Evolutionary conservation across 2,888 invertebrate genomes (phyloP), one percentile per base, ranked within the genome.

Genomic region (Temnothorax ravouxi): DNA sequence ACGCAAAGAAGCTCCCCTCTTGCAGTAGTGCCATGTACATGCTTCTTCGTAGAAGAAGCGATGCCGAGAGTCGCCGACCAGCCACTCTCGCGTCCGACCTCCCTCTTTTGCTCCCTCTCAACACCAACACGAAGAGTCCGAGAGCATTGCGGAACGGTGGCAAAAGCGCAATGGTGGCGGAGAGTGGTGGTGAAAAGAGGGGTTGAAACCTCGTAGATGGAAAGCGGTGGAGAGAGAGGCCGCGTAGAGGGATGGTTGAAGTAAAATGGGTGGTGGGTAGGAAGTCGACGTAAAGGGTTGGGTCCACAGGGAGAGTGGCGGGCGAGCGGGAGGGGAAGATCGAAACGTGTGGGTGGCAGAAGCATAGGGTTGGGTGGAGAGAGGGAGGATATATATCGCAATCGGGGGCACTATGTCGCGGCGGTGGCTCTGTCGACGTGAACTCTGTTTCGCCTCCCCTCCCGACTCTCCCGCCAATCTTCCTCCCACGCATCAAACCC

Each of bases 331-430:
- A 85, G 84, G 69, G 80, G 72, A 86, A 84, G 85, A 88, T 88
- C 86, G 90, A 92, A 90, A 87, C 85, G 88, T 84, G 86, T 86
- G 86, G 90, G 88, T 91, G 92, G 90, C 85, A 88, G 87, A 87
- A 92, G 90, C 91, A 90, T 91, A 91, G 93, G 93, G 92, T 92
- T 92, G 92, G 90, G 86, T 90, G 85, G 66, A 64, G 90, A 88
- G 88, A 89, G 90, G 89, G 88, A 86, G 91, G 90, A 90, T 91
- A 92, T 93, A 93, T 91, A 93, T 93, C 92, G 92, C 92, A 91
- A 93, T 93, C 92, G 93, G 91, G 93, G 93, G 93, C 93, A 93
- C 93, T 93, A 93, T 93, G 93, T 93, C 93, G 93, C 92, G 92
- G 88, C 91, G 90, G 87, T 90, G 90, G 90, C 89, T 79, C 71